Evolutionary conservation across 1,140 invertebrate species (phyloP).

Genomic region (Platyscapa corneri): DNA sequence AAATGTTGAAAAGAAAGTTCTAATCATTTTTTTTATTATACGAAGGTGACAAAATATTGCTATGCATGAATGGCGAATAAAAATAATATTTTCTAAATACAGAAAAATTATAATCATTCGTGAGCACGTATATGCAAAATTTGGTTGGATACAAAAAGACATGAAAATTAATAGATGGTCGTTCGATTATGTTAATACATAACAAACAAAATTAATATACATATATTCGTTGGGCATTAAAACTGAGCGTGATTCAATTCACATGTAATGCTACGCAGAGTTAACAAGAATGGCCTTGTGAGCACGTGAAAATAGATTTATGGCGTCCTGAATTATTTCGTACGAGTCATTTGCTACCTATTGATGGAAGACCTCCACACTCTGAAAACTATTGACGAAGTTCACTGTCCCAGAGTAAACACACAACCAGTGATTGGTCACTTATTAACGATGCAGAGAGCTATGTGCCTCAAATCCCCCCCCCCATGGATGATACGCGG

Average conservation of each 20-base stretch:
- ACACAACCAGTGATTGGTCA: conserved; percentile 38
- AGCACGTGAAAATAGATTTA: conserved; percentile 27
- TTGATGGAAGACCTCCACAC: conserved; percentile 12
- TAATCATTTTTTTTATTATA: too few species aligned
- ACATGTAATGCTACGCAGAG: background rate
- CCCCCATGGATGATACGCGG: background rate
- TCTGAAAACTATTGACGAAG: conserved; percentile 15
- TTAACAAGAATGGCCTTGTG: background rate
- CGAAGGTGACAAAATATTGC: too few species aligned
- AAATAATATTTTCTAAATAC: background rate
- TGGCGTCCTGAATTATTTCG: conserved; percentile 39
- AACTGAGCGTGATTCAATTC: background rate
- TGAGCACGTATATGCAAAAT: background rate
- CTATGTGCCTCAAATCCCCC: conserved; percentile 7
- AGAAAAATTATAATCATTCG: background rate
- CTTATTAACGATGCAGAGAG: conserved; percentile 48
- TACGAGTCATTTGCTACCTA: conserved; percentile 48
- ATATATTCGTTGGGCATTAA: background rate
- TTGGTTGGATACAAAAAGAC: background rate
- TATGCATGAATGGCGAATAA: too few species aligned
- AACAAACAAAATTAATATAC: conserved; percentile 7
- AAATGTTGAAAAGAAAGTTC: background rate
- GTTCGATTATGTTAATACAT: conserved; percentile 26
- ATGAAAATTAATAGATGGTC: background rate
- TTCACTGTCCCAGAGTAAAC: conserved; percentile 11